A percentile compares a stretch with the other conserved stretches of the same genome.
phyloP scores from a whole-genome alignment of 2,888 invertebrate genomes.

The Chrysina gloriosa region DNA sequence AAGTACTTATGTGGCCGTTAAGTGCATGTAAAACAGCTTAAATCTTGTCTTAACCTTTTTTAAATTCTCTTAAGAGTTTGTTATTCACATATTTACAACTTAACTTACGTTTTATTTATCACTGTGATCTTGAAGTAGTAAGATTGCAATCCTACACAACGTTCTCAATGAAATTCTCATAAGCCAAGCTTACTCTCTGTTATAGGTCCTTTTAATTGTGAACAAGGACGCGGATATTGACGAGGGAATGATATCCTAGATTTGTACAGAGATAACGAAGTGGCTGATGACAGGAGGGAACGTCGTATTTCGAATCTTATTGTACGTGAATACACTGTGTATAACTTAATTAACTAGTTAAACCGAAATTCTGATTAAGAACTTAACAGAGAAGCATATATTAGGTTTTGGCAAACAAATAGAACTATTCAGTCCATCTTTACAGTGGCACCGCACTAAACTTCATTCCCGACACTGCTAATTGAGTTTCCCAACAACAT shows the following conservation, averaged over 20 bases:
- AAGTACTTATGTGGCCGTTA: too few relatives aligned
- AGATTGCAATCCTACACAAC: too few relatives aligned
- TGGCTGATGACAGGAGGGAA: background rate
- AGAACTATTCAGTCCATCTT: constrained; percentile 23
- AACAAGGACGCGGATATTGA: background rate
- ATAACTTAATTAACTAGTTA: constrained; percentile 27
- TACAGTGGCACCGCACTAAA: background rate
- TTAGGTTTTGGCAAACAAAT: constrained; percentile 10
- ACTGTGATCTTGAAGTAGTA: too few relatives aligned
- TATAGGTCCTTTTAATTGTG: background rate
- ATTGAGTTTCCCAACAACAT: constrained; percentile 18
- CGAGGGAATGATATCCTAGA: background rate
- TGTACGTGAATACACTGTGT: constrained; percentile 8
- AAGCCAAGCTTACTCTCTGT: background rate
- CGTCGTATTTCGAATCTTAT: constrained; percentile 4
- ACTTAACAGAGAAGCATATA: constrained; percentile 17
- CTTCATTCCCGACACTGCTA: constrained; percentile 4
- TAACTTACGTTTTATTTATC: too few relatives aligned
- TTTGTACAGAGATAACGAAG: constrained; percentile 4
- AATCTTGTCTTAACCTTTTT: too few relatives aligned
- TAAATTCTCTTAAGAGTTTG: too few relatives aligned
- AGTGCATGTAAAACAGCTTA: too few relatives aligned
- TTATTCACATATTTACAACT: too few relatives aligned
- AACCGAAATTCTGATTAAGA: constrained; percentile 23
- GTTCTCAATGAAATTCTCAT: too few relatives aligned